These are phyloP conservation scores for Mionectes olivaceus DNA, from an alignment of 2,797 vertebrate species.

Conservation along the genomic window DNA sequence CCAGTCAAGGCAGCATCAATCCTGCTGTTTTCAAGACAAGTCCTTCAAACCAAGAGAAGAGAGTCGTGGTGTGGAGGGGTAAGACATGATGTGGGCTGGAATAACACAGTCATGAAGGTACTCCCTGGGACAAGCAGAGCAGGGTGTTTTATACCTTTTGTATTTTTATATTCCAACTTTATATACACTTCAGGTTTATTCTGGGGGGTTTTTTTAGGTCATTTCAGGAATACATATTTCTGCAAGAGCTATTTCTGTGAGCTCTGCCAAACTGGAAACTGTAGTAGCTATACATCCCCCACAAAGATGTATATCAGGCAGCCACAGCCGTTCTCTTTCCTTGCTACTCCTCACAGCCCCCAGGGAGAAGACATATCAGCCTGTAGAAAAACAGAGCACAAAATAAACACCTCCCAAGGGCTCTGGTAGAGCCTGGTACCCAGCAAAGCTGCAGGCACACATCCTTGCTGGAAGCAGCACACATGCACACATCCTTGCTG, in stretches of 20 bases:
- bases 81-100: neutral
- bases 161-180: neutral
- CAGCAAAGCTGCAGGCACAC: neutral
- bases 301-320: neutral
- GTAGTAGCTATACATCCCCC: neutral
- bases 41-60: neutral
- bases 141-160: neutral
- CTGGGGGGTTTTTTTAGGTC: slow-evolving; percentile 29
- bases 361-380: neutral
- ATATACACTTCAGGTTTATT: neutral
- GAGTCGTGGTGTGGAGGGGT: neutral
- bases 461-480: neutral
- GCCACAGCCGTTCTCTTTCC: neutral
- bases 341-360: neutral
- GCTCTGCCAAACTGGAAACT: slow-evolving; percentile 7
- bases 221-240: slow-evolving; percentile 33
- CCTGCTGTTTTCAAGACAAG: neutral
- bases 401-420: neutral
- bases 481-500: neutral
- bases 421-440: neutral
- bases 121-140: neutral
- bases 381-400: neutral
- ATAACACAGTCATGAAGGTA: neutral
- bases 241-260: slow-evolving; percentile 44
- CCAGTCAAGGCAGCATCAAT: neutral